These are phyloP conservation scores for Spodoptera litura DNA, from an alignment of 1,140 invertebrate genomes.

Conservation along the genomic window DNA sequence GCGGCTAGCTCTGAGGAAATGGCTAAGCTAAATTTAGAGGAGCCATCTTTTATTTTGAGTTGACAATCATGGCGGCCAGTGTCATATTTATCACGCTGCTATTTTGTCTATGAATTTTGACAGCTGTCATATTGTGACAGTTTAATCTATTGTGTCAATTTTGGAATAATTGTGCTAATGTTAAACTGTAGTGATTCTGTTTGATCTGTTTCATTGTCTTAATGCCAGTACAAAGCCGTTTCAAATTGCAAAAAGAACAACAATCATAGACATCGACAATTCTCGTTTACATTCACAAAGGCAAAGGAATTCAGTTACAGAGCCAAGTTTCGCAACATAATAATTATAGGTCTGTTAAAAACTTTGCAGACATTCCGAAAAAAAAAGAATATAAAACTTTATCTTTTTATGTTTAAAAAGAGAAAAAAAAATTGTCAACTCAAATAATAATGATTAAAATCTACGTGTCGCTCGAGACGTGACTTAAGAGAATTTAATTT, in stretches of 20 bases:
- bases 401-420: constrained; percentile 9
- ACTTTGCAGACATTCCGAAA: constrained; percentile 33
- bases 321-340: constrained; percentile 35
- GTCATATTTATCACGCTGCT: no score
- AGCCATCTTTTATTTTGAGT: constrained; percentile 1
- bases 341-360: constrained; percentile 43
- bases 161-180: background rate
- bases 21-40: background rate
- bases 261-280: constrained; percentile 7
- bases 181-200: background rate
- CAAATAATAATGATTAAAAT: constrained; percentile 52
- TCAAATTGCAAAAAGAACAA: background rate
- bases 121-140: background rate
- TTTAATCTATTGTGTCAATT: no score
- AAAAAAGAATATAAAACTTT: constrained; percentile 34
- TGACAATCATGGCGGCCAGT: background rate
- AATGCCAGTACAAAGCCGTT: no score
- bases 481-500: constrained; percentile 45
- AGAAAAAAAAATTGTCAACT: constrained; percentile 16
- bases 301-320: constrained; percentile 36
- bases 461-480: constrained; percentile 39
- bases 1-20: background rate
- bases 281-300: constrained; percentile 28
- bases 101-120: background rate
- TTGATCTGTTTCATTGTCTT: no score